Base-by-base conservation (phyloP, 2,888 invertebrate genomes). In the Trichogramma evanescens region DNA sequence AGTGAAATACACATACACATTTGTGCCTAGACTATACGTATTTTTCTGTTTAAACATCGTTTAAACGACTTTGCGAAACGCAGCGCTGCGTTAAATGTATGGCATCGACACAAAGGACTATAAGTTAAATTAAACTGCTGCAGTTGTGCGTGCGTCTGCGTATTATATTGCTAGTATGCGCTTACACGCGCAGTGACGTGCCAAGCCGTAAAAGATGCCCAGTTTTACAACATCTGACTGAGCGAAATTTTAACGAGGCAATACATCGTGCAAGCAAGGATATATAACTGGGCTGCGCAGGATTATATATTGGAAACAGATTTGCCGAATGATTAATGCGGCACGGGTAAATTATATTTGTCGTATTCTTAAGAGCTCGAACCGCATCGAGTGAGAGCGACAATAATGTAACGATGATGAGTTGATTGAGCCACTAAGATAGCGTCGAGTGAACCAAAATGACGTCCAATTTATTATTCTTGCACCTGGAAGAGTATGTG, bases 221-320 rank as follows among this genome's bases (percentile, higher is more conserved):
- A 67, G 72, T 74, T 74, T 26, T 26, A 72, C 74, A 74, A 74
- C 73, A 72, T 73, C 74, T 73, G 74, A 74, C 74, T 73, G 74
- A 74, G 73, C 74, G 73, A 70, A 72, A 72, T 74, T 73, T 74
- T 74, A 74, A 73, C 73, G 73, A 72, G 73, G 71, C 72, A 71
- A 74, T 74, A 74, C 71, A 74, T 74, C 73, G 71, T 68, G 50
- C 26, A 54, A 26, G 3, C 26, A 26, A 26, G 26, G 26, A 26
- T 26, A 26, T 26, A 26, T 26, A 26, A 26, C 26, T 26, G 26
- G 26, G 26, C 26, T 26, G 26, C 26, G 26, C 26, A 26, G 26
- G 26, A 26, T 26, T 26, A 26, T 26, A 26, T 26, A 26, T 26
- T 26, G 3, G 26, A 26, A 26, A 26, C 26, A 26, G 26, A 26